These are phyloP conservation scores for Busseola fusca DNA, from an alignment of 2,888 invertebrate genomes.

Conservation along the genomic window DNA sequence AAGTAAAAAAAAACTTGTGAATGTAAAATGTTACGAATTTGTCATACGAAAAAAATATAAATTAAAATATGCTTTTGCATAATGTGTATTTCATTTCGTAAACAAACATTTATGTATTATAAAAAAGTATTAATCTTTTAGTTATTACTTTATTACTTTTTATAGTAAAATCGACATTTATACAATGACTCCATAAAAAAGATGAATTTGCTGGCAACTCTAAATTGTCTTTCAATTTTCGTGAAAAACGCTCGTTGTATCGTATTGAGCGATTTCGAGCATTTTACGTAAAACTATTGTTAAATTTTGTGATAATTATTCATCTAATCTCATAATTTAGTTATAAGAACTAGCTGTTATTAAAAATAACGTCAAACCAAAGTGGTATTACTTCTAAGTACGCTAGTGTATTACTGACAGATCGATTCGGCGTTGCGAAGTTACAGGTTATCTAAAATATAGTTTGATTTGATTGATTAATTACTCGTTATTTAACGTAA, in stretches of 20 bases:
- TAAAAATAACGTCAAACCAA: slow-evolving; percentile 55
- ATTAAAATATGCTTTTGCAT: no score
- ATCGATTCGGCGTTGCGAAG: slow-evolving; percentile 81
- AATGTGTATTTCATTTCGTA: not conserved
- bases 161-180: not conserved
- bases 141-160: no score
- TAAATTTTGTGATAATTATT: slow-evolving; percentile 68
- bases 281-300: slow-evolving; percentile 65
- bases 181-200: slow-evolving; percentile 12
- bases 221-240: slow-evolving; percentile 70
- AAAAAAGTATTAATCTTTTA: no score
- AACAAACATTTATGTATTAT: not conserved
- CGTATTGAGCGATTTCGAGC: slow-evolving; percentile 69
- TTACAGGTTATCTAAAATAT: slow-evolving; percentile 81
- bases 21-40: not conserved
- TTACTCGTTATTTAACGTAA: slow-evolving; percentile 73
- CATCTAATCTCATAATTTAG: slow-evolving; percentile 62
- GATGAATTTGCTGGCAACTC: slow-evolving; percentile 60
- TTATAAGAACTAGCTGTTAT: slow-evolving; percentile 56
- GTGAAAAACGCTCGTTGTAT: slow-evolving; percentile 73
- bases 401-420: slow-evolving; percentile 71
- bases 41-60: not conserved
- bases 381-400: slow-evolving; percentile 53
- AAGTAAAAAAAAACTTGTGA: not conserved
- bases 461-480: slow-evolving; percentile 68